A percentile compares a stretch with the other conserved stretches of the same genome.
These are phyloP conservation scores for Watersipora subatra DNA, from an alignment of 1,140 invertebrate genomes.

Conservation along the genomic window DNA sequence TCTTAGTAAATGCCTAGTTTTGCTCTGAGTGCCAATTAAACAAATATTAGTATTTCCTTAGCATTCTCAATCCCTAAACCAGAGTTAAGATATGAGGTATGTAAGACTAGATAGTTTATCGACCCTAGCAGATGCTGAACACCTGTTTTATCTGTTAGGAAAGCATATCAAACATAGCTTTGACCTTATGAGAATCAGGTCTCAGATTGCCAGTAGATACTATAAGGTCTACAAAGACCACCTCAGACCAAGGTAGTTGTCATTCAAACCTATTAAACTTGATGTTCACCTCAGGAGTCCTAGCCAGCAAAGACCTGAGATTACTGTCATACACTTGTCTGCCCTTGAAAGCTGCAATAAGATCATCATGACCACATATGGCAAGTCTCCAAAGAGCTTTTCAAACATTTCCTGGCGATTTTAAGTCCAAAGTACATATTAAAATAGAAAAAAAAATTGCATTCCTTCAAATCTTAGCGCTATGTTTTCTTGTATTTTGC, in stretches of 20 bases:
- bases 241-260: neutral
- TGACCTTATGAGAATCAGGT: conserved; percentile 30
- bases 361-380: conserved; percentile 22
- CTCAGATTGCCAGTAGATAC: conserved; percentile 31
- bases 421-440: conserved; percentile 8
- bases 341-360: conserved; percentile 29
- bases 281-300: neutral
- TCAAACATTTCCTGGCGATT: conserved; percentile 15
- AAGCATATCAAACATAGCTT: conserved; percentile 22
- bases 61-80: conserved; percentile 21
- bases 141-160: conserved; percentile 11
- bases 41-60: conserved; percentile 29
- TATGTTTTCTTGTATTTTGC: conserved; percentile 13
- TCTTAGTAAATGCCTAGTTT: neutral
- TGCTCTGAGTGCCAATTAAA: neutral
- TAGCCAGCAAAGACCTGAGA: neutral
- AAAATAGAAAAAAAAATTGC: conserved; percentile 1
- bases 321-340: conserved; percentile 19
- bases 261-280: neutral
- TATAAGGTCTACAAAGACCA: conserved; percentile 19
- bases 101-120: conserved; percentile 18
- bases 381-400: conserved; percentile 23
- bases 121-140: no score
- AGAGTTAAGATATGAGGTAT: conserved; percentile 9
- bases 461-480: conserved; percentile 6